Conservation (phyloP, 2,113 vertebrate genomes). For the Chionodraco myersi region DNA sequence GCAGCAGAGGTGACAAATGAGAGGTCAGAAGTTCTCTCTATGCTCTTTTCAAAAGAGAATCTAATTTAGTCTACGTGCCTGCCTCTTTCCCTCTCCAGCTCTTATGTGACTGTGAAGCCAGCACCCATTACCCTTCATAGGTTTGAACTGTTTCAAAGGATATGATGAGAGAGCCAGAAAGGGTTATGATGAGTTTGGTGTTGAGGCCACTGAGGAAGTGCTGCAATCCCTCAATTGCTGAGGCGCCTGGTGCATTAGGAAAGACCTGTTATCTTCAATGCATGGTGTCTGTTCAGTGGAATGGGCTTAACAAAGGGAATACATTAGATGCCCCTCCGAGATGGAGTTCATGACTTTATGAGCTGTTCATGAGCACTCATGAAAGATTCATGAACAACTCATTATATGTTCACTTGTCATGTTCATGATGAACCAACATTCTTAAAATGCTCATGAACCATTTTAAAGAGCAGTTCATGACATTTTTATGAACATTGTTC, state of each 20-base stretch:
- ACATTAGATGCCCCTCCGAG: too few species aligned
- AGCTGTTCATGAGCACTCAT: too few species aligned
- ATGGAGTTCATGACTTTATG: too few species aligned
- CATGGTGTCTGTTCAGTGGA: conserved; percentile 6
- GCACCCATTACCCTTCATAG: conserved; percentile 43
- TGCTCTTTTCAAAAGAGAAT: conserved; percentile 17
- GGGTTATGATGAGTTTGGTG: conserved; percentile 42
- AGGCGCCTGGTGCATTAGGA: not conserved
- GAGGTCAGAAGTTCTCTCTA: conserved; percentile 28
- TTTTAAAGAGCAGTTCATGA: too few species aligned
- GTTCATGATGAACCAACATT: too few species aligned
- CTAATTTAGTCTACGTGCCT: conserved; percentile 24
- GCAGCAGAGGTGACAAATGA: conserved; percentile 21
- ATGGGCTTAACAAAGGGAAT: not conserved
- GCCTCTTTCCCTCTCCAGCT: conserved; percentile 19
- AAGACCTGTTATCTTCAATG: conserved; percentile 1
- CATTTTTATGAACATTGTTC: too few species aligned
- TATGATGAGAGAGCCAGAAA: conserved; percentile 38
- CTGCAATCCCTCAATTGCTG: not conserved
- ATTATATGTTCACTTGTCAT: too few species aligned
- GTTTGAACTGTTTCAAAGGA: conserved; percentile 43
- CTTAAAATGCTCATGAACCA: too few species aligned
- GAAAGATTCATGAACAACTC: too few species aligned
- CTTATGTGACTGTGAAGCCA: conserved; percentile 18
- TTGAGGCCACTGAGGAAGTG: conserved; percentile 9